Base-by-base conservation (phyloP, 2,797 vertebrate species). In the Eulemur rubriventer region DNA sequence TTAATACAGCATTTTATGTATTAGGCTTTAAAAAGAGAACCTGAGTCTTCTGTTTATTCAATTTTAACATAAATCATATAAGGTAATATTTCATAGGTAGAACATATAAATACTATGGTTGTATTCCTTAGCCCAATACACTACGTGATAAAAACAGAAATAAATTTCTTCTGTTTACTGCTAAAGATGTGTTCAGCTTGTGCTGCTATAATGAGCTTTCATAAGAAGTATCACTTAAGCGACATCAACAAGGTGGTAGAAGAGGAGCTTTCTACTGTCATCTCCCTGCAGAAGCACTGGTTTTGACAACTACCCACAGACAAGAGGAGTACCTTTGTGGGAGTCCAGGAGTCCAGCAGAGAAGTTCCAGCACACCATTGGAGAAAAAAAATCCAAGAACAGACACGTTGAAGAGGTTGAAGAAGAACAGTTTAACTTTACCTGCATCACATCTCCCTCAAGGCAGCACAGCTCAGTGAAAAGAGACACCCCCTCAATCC, bases 1-100 rank as follows among this genome's bases (percentile, higher is more conserved):
- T 81, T 95, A 89, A 94, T 43, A 28, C 14, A 78, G 67, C 3
- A 94, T 88, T 91, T 85, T 73, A 80, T 41, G 12, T 69, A 69
- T 41, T 7, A 76, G 52, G 33, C 22, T 94, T 96, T 83, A 73
- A 88, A 94, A 90, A 83, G 28, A 84, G n/a, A 90, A 79, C 2
- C 28, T 26, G 22, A 79, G 17, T 65, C 52, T 93, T 91, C 81
- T 73, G 9, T 82, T 92, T 87, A 92, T 26, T 91, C 41, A 91
- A 67, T 79, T 91, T 88, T 96, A 94, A 70, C 26, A 81, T 55
- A 89, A 92, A 95, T 86, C 70, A 85, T 41, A 8, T 94, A 84
- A 87, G 20, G 4, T 70, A 79, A 52, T 94, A 79, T 75, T 85
- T 89, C 38, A 85, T 30, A 89, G 65, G 50, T 33, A 87, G 38